These are phyloP conservation scores for Tauraco hartlaubi DNA, from an alignment of 2,797 vertebrate genomes.

Conservation along the genomic window DNA sequence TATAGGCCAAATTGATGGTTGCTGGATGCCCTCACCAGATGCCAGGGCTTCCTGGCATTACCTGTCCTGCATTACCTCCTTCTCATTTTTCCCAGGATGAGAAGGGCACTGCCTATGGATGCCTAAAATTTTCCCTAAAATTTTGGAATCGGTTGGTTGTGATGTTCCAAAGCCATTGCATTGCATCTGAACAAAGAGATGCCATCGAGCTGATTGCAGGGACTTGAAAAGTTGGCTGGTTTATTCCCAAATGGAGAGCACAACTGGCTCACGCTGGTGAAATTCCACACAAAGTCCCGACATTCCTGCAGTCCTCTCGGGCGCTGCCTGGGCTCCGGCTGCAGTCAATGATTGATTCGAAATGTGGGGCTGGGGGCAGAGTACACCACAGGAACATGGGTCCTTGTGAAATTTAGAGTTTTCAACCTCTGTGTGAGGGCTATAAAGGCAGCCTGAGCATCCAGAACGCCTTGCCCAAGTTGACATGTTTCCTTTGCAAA, in stretches of 20 bases:
- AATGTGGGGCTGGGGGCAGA: background rate
- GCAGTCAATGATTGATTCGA: conserved; percentile 49
- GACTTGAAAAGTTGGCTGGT: background rate
- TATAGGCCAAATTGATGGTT: background rate
- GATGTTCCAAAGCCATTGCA: background rate
- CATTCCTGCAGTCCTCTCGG: conserved; percentile 31
- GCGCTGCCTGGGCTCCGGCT: background rate
- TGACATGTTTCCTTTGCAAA: background rate
- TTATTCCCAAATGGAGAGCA: background rate
- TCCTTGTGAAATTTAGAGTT: conserved; percentile 42
- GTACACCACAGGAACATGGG: background rate
- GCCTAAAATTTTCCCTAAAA: background rate
- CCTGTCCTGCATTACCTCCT: background rate
- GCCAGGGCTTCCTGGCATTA: background rate
- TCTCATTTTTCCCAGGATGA: background rate
- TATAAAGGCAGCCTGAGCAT: background rate
- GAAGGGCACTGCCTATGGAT: background rate
- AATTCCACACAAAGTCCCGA: conserved; percentile 13
- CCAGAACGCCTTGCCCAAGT: background rate
- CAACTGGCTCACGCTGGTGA: background rate
- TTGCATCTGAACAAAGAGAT: background rate
- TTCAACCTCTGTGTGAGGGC: background rate
- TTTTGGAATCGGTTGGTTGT: background rate
- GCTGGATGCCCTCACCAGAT: conserved; percentile 5
- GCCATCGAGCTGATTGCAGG: background rate